Conservation (phyloP, 2,888 invertebrate species). For the Campoletis raptor region DNA sequence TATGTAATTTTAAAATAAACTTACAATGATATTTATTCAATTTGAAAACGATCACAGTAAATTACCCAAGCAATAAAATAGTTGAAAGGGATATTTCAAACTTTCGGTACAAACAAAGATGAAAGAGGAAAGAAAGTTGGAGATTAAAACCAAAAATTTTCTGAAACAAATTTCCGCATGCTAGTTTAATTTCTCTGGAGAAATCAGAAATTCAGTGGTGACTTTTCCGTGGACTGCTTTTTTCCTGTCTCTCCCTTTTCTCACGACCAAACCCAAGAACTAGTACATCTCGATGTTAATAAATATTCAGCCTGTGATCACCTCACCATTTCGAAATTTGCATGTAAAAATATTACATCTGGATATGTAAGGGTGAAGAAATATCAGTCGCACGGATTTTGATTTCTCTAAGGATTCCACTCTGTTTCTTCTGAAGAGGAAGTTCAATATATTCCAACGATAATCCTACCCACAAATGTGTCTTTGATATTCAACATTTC, state of each 20-base stretch:
- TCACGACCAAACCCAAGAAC: constrained; percentile 44
- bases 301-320: constrained; percentile 75
- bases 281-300: constrained; percentile 69
- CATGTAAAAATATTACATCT: constrained; percentile 70
- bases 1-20: not conserved
- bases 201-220: constrained; percentile 66
- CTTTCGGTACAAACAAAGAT: not conserved
- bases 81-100: not conserved
- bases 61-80: not conserved
- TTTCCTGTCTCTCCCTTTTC: constrained; percentile 1
- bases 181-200: constrained; percentile 71
- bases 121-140: not conserved
- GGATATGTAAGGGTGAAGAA: not conserved
- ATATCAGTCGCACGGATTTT: constrained; percentile 47
- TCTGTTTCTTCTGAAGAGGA: not conserved
- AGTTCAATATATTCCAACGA: constrained; percentile 1
- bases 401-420: constrained; percentile 69
- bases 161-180: constrained; percentile 50
- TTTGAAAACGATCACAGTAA: not conserved
- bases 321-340: constrained; percentile 50
- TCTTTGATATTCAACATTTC: not conserved
- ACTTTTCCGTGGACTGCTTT: constrained; percentile 39
- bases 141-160: constrained; percentile 38
- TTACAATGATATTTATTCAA: not conserved
- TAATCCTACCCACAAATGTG: not conserved